Base-by-base conservation (phyloP, 2,797 vertebrate species). In the Sorex maritimensis region DNA sequence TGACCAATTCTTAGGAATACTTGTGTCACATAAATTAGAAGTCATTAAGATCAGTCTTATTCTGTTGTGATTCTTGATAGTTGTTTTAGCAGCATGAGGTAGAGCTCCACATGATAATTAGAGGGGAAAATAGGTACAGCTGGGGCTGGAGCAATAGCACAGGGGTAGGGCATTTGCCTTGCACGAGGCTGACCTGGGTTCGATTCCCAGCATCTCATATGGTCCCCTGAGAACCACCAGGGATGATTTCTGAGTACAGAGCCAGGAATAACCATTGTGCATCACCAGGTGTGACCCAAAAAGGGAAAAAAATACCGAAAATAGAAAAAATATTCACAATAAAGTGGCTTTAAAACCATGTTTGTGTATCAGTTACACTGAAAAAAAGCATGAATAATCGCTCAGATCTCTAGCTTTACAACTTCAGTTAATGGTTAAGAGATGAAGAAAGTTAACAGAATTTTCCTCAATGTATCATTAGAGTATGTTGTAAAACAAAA, bases 391-490 rank as follows among this genome's bases (percentile, higher is more conserved):
- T 77, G 38, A 93, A 23, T 74, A 88, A 67, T 3, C 49, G 69
- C 5, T 81, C 24, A 30, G 23, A 67, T 68, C 34, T 4, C 46
- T 78, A 15, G 26, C 17, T 38, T 15, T 41, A 41, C 26, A 90
- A n/a, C 41, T 93, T 7, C 1, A 92, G 79, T 75, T 84, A 86
- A 72, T 80, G 34, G 34, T 14, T 55, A 17, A 92, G 74, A 73
- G 52, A 44, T 77, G 67, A 93, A 65, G 15, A 93, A 68, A 85
- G 26, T 82, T 82, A 52, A 24, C 28, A 96, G 81, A 86, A 77
- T 78, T 93, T 92, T 69, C 4, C 78, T 90, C 79, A 92, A 17
- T 89, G 94, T 81, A 75, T 26, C 86, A 65, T 26, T 85, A 15
- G 38, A 92, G 4, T 92, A 28, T 74, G 46, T 78, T 63, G 34